A percentile compares a stretch with the other conserved stretches of the same genome.
phyloP scores from a whole-genome alignment of 2,113 vertebrate genomes.

The Plestiodon gilberti region DNA sequence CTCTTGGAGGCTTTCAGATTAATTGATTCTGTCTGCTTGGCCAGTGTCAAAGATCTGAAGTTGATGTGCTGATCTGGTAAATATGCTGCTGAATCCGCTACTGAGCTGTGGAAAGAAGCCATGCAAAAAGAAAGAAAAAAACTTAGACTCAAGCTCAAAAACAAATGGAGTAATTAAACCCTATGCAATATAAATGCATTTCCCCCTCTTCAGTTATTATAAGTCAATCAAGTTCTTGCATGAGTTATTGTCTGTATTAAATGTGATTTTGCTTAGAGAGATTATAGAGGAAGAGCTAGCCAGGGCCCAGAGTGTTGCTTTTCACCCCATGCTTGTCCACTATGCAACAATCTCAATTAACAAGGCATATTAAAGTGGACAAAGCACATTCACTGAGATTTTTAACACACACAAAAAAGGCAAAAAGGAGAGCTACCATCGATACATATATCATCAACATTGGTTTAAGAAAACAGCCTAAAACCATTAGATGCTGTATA shows the following conservation, averaged over 20 bases:
- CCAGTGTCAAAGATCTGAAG: conserved; percentile 72
- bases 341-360: conserved; percentile 18
- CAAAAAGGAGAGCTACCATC: neutral
- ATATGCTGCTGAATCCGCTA: conserved; percentile 69
- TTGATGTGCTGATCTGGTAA: conserved; percentile 76
- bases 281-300: neutral
- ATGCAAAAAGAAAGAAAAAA: conserved; percentile 37
- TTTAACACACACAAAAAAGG: too few species aligned
- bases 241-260: conserved; percentile 30
- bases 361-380: neutral
- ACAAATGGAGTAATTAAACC: conserved; percentile 44
- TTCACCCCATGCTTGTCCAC: neutral
- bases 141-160: conserved; percentile 55
- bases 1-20: conserved; percentile 95
- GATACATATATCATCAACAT: neutral
- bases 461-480: too few species aligned
- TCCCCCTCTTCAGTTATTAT: conserved; percentile 22
- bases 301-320: neutral
- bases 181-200: conserved; percentile 20
- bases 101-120: conserved; percentile 63
- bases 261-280: conserved; percentile 23
- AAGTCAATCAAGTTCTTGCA: conserved; percentile 36
- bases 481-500: neutral
- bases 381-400: neutral
- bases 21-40: conserved; percentile 83